Evolutionary conservation across 2,113 vertebrate species (phyloP), one percentile per base, ranked within the genome.

Genomic region (Acrocephalus arundinaceus): DNA sequence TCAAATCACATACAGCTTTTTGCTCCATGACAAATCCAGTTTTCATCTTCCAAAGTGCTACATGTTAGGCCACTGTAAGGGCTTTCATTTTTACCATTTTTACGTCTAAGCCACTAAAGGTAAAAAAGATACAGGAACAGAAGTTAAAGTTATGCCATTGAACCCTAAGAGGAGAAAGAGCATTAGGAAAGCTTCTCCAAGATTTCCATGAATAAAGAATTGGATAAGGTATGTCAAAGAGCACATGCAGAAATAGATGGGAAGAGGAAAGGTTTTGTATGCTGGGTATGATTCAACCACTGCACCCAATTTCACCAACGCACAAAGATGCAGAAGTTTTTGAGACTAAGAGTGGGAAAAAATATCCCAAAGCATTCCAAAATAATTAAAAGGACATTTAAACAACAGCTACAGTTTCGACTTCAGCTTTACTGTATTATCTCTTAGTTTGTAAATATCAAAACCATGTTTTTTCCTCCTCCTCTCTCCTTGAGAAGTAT

Each of bases 241-340:
- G 16, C 10, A 41, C 6, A 9, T 33, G 30, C 18, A 83, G n/a
- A 76, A 93, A 58, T 3, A 68, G 24, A 80, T 9, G 17, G 30
- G 30, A 35, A 74, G 46, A 80, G 6, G 17, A 70, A 54, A 4
- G 0, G 23, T 51, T 83, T 30, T 51, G 15, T 39, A 6, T 41
- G 15, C 8, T 12, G 11, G 8, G 2, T 51, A 82, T 12, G 21
- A 85, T 27, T 84, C 27, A 79, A 12, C 3, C 20, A 41, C 35
- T 46, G 66, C 62, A 82, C 23, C 3, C 5, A 35, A 52, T 48
- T 75, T 91, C 39, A 90, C 5, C 18, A 35, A 59, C 4, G 11
- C 0, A 0, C 54, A 55, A 41, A 48, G 17, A 52, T 0, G 4
- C 2, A 35, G 13, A 45, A 73, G 15, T 45, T 66, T 74, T 2